Conservation (phyloP, 2,797 vertebrate species). For the Eremophila alpestris region DNA sequence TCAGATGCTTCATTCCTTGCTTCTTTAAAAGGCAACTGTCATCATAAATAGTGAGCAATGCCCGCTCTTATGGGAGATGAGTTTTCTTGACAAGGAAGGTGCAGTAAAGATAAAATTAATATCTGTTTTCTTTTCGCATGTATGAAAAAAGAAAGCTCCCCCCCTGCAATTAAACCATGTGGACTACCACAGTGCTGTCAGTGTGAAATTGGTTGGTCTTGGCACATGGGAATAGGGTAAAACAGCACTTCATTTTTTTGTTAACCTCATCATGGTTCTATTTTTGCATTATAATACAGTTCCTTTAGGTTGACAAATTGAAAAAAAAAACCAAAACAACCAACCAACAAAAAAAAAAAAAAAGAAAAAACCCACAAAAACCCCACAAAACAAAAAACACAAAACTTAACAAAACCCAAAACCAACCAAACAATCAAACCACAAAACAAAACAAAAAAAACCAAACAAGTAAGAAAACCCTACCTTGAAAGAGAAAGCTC, state of each 20-base stretch:
- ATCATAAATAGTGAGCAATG: background rate
- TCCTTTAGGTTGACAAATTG: background rate
- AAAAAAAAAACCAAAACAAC: background rate
- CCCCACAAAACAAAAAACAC: background rate
- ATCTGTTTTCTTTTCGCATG: background rate
- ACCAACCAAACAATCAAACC: too few species aligned
- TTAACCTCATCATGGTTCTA: background rate
- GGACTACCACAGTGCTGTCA: background rate
- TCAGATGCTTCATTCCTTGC: background rate
- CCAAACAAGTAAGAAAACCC: rapidly evolving
- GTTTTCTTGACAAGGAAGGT: background rate
- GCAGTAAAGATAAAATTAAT: background rate
- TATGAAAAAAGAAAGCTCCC: background rate
- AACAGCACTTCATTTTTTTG: background rate
- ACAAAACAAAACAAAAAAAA: background rate
- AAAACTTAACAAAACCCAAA: background rate
- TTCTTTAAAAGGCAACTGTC: slow-evolving; percentile 23
- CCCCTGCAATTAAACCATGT: background rate
- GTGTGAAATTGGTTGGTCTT: background rate
- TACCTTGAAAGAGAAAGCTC: background rate
- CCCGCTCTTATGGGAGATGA: background rate
- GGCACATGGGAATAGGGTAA: background rate
- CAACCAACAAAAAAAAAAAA: background rate
- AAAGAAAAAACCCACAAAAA: background rate
- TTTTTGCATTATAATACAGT: background rate